These are phyloP conservation scores for Scarus forsteni DNA, from an alignment of 2,797 vertebrate species.

Conservation along the genomic window DNA sequence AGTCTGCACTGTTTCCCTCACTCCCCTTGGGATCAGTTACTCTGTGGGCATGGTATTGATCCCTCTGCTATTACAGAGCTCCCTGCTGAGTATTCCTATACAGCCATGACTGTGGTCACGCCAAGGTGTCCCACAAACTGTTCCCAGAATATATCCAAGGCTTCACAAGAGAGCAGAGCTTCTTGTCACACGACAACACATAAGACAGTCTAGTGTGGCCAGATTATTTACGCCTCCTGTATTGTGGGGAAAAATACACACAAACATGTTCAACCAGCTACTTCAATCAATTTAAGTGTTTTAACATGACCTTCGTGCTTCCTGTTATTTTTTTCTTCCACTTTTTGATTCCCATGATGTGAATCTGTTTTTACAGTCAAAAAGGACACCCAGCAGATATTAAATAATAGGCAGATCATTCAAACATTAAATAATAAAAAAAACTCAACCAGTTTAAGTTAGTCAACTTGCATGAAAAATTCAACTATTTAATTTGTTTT, in stretches of 20 bases:
- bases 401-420: background rate
- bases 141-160: slow-evolving; percentile 62
- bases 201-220: slow-evolving; percentile 55
- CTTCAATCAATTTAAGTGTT: slow-evolving; percentile 27
- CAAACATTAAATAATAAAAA: background rate
- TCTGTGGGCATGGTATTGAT: slow-evolving; percentile 80
- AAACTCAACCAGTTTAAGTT: no score
- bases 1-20: slow-evolving; percentile 40
- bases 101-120: slow-evolving; percentile 57
- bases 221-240: slow-evolving; percentile 54
- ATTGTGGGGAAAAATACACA: slow-evolving; percentile 53
- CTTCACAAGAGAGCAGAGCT: slow-evolving; percentile 52
- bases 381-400: background rate
- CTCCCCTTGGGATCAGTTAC: slow-evolving; percentile 57
- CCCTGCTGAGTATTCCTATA: slow-evolving; percentile 66
- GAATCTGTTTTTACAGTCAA: background rate
- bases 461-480: no score
- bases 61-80: slow-evolving; percentile 61
- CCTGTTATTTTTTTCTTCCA: background rate
- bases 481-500: no score
- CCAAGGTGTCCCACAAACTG: slow-evolving; percentile 55
- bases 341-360: background rate
- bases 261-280: slow-evolving; percentile 39
- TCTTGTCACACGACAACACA: slow-evolving; percentile 47
- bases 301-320: slow-evolving; percentile 7